Evolutionary conservation across 1,140 invertebrate species (phyloP).

Genomic region (Ceratoteleas bidentatus): DNA sequence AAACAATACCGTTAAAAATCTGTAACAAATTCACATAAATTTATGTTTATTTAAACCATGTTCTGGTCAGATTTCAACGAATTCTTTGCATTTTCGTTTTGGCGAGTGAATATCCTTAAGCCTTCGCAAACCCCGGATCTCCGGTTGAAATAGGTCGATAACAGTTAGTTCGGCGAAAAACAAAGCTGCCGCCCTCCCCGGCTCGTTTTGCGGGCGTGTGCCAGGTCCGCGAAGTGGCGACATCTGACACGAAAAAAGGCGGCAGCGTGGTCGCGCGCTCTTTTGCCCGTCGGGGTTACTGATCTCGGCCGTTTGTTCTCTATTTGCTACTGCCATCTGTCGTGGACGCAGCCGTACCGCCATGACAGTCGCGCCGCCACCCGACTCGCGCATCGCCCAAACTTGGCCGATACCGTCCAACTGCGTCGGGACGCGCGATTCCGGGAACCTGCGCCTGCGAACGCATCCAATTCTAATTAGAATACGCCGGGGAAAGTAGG

Average conservation of each 20-base stretch:
- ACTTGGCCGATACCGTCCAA: slow-evolving; percentile 55
- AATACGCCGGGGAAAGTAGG: too few relatives aligned
- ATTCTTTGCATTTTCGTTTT: too few relatives aligned
- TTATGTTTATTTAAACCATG: too few relatives aligned
- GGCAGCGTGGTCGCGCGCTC: slow-evolving; percentile 68
- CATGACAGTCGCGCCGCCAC: slow-evolving; percentile 37
- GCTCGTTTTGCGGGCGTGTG: slow-evolving; percentile 34
- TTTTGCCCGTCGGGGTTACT: slow-evolving; percentile 77
- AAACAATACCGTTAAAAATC: too few relatives aligned
- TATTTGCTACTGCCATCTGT: slow-evolving; percentile 77
- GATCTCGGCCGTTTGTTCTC: slow-evolving; percentile 71
- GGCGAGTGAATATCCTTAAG: too few relatives aligned
- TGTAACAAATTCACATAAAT: too few relatives aligned
- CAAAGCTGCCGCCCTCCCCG: too few relatives aligned
- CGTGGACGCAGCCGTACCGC: slow-evolving; percentile 66
- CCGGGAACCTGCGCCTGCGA: slow-evolving; percentile 53
- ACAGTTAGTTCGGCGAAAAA: too few relatives aligned
- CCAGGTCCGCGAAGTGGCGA: slow-evolving; percentile 59
- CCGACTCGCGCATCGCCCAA: slow-evolving; percentile 54
- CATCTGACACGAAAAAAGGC: slow-evolving; percentile 65
- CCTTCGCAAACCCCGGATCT: too few relatives aligned
- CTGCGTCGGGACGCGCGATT: slow-evolving; percentile 50
- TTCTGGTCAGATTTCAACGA: too few relatives aligned
- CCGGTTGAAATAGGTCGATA: too few relatives aligned
- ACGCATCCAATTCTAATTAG: too few relatives aligned